A percentile compares a stretch with the other conserved stretches of the same genome.
phyloP scores from a whole-genome alignment of 2,113 vertebrate genomes.

The Alethe castanea region DNA sequence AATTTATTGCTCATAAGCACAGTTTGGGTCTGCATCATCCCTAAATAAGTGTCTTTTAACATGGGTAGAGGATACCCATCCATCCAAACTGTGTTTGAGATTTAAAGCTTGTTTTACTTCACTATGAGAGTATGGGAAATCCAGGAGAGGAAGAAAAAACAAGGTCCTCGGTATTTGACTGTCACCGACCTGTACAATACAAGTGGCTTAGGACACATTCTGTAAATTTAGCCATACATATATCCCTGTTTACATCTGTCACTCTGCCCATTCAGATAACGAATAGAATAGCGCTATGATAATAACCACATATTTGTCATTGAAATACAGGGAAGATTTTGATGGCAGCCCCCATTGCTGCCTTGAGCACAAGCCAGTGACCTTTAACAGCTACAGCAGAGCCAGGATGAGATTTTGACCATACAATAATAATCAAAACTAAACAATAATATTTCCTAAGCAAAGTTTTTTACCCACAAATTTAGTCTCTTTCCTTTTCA shows the following conservation, averaged over 20 bases:
- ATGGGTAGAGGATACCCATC: background rate
- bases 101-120: background rate
- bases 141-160: background rate
- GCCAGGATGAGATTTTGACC: background rate
- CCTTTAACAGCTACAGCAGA: background rate
- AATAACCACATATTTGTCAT: background rate
- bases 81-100: background rate
- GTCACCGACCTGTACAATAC: background rate
- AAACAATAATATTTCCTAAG: background rate
- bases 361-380: background rate
- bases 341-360: background rate
- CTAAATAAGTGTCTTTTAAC: background rate
- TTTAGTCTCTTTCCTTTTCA: background rate
- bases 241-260: background rate
- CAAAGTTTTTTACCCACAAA: background rate
- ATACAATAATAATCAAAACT: background rate
- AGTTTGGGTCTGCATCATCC: background rate
- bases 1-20: background rate
- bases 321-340: background rate
- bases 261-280: background rate
- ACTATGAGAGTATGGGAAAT: background rate
- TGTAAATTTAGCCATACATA: background rate
- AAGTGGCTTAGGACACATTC: background rate
- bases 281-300: background rate
- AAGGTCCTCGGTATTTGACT: fast-evolving